Conservation (phyloP, 1,140 invertebrate species). For the Tetramorium parvispinum region DNA sequence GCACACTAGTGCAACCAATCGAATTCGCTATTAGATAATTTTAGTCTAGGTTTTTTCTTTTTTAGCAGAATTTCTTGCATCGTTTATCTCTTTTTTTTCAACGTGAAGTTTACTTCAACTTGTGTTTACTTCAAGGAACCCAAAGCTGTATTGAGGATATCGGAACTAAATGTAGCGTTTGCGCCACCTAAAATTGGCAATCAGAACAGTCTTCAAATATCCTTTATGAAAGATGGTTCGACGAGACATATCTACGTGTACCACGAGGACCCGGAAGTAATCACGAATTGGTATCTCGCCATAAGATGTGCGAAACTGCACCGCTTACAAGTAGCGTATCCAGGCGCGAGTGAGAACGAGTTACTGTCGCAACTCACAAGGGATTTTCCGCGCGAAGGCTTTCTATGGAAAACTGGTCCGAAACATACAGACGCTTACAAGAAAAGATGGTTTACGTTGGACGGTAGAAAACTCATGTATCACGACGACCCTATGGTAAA, state of each 20-base stretch:
- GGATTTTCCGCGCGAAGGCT: slow-evolving; percentile 94
- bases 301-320: slow-evolving; percentile 95
- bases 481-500: slow-evolving; percentile 92
- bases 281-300: slow-evolving; percentile 95
- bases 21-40: no score
- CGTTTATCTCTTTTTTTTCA: no score
- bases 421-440: slow-evolving; percentile 92
- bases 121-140: slow-evolving; percentile 87
- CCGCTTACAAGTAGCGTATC: slow-evolving; percentile 93
- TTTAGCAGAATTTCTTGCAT: no score
- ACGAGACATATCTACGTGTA: slow-evolving; percentile 96
- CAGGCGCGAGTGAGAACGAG: slow-evolving; percentile 91
- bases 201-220: slow-evolving; percentile 92
- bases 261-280: slow-evolving; percentile 93
- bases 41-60: no score
- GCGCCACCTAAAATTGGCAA: slow-evolving; percentile 93
- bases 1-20: no score
- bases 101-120: no score
- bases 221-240: slow-evolving; percentile 92
- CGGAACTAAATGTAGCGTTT: slow-evolving; percentile 94
- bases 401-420: slow-evolving; percentile 96
- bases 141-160: slow-evolving; percentile 93
- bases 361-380: slow-evolving; percentile 90
- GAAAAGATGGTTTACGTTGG: slow-evolving; percentile 95
- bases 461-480: slow-evolving; percentile 96